Percentiles rank a stretch among this genome's conserved stretches.
Evolutionary conservation across 2,113 vertebrate genomes (phyloP).

Genomic region (Corynorhinus townsendii): DNA sequence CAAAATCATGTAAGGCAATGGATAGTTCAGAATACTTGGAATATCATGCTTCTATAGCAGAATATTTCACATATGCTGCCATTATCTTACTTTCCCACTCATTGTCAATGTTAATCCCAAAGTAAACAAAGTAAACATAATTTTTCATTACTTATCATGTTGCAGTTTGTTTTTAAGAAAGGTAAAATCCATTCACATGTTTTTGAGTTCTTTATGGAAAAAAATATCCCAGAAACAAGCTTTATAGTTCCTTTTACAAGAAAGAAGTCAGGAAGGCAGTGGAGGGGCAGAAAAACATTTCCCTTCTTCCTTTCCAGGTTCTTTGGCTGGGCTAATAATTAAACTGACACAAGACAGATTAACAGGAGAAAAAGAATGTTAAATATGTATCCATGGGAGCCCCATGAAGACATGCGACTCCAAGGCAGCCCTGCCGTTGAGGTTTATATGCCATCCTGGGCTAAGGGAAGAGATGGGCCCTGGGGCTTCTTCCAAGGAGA

Average conservation of each 20-base stretch:
- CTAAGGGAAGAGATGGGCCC: neutral
- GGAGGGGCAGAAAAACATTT: neutral
- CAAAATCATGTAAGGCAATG: neutral
- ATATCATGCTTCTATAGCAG: neutral
- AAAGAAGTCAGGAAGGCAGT: neutral
- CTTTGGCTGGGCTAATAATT: neutral
- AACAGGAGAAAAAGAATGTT: neutral
- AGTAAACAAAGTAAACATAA: neutral
- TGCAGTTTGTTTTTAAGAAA: neutral
- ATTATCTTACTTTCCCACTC: neutral
- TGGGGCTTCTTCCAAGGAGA: neutral
- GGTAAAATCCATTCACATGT: neutral
- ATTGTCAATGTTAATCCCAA: neutral
- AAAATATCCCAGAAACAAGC: neutral
- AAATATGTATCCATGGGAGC: neutral
- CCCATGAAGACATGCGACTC: neutral
- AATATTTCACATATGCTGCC: neutral
- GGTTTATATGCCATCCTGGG: neutral
- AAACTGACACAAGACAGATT: neutral
- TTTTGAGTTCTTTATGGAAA: neutral
- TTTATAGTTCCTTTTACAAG: neutral
- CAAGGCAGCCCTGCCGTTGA: neutral
- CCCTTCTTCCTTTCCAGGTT: neutral
- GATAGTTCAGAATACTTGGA: neutral
- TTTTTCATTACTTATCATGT: neutral